Conservation (phyloP, 1,140 invertebrate genomes). For the Drosophila melanogaster region Release_6_plus_ISO1_MT NT_033777.3:26723001-26723500, state of each 20-base stretch:
- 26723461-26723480: not conserved
- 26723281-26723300: not conserved
- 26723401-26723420: not conserved
- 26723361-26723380: not conserved
- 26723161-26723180: constrained; percentile 4
- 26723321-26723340: not conserved
- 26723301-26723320: not conserved
- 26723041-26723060: constrained; percentile 99
- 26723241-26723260: not conserved
- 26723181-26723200: constrained; percentile 11
- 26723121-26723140: constrained; percentile 12
- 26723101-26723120: constrained; percentile 95
- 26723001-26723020: constrained; percentile 95
- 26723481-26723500: constrained; percentile 1
- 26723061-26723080: constrained; percentile 99
- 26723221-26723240: not conserved
- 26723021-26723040: constrained; percentile 91
- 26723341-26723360: not conserved
- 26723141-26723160: constrained; percentile 25
- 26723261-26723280: not conserved
- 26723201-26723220: not conserved
- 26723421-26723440: constrained; percentile 3
- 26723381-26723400: no score
- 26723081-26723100: constrained; percentile 98
- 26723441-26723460: not conserved